These are phyloP conservation scores for Dipodomys spectabilis DNA, from an alignment of 2,113 vertebrate species.

Conservation along the genomic window DNA sequence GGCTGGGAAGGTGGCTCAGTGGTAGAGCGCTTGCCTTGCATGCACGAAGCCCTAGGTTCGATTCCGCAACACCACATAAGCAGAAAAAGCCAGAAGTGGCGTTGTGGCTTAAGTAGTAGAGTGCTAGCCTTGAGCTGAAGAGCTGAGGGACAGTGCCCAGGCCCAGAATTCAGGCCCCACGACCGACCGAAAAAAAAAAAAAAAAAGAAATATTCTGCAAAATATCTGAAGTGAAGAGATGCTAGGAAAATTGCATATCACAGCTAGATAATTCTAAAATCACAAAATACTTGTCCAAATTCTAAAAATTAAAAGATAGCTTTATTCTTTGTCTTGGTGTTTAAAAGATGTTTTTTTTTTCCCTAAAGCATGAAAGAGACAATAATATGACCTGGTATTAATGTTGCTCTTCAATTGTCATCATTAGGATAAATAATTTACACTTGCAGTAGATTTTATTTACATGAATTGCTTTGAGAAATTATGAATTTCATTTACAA, in stretches of 20 bases:
- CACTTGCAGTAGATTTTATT: constrained; percentile 1
- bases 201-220: background rate
- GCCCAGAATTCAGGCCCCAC: no score
- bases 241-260: background rate
- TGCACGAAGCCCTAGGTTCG: no score
- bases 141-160: no score
- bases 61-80: no score
- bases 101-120: no score
- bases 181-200: no score
- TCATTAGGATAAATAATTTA: constrained; percentile 21
- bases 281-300: background rate
- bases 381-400: background rate
- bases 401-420: background rate
- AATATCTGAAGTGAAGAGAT: background rate
- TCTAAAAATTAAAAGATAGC: background rate
- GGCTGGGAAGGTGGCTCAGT: no score
- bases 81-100: no score
- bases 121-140: no score
- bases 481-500: background rate
- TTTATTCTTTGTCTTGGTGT: constrained; percentile 28
- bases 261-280: constrained; percentile 10
- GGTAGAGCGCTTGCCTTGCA: no score
- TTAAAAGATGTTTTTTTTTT: background rate
- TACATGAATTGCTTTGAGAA: constrained; percentile 29
- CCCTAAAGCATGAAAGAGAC: background rate